These are phyloP conservation scores for Neoitamus cyanurus DNA, from an alignment of 2,888 invertebrate genomes.

Conservation along the genomic window DNA sequence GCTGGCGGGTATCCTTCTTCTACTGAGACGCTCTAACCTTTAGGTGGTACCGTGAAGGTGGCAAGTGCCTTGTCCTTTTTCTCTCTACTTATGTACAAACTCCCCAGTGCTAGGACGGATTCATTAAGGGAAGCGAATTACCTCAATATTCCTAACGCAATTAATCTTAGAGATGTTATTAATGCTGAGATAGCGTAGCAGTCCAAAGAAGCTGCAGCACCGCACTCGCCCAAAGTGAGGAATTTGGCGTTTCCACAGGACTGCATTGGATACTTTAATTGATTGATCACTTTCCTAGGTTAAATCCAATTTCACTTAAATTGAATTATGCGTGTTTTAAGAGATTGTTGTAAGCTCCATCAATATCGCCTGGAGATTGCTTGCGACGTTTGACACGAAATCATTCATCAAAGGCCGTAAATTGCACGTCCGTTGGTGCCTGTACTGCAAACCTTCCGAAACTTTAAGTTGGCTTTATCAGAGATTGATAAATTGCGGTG, in stretches of 20 bases:
- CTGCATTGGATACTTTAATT: not conserved
- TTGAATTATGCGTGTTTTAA: not conserved
- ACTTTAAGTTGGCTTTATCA: not conserved
- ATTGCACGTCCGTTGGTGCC: not conserved
- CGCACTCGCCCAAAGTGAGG: not conserved
- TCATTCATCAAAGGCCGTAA: not conserved
- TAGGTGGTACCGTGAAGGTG: no score
- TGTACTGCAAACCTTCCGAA: not conserved
- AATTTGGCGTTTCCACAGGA: not conserved
- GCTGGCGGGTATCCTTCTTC: not conserved
- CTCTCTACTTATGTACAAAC: not conserved
- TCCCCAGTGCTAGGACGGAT: not conserved
- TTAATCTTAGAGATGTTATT: not conserved
- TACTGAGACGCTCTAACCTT: not conserved
- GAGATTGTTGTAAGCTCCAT: slow-evolving; percentile 1
- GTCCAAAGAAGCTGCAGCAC: not conserved
- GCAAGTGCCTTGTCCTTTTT: not conserved
- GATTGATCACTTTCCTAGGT: not conserved
- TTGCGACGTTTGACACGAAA: not conserved
- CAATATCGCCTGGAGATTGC: not conserved
- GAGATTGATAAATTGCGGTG: not conserved
- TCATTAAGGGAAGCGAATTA: not conserved
- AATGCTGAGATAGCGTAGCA: not conserved
- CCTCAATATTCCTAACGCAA: not conserved
- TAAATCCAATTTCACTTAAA: not conserved